Base-by-base conservation (phyloP, 1,140 invertebrate species). In the Araneus ventricosus region DNA sequence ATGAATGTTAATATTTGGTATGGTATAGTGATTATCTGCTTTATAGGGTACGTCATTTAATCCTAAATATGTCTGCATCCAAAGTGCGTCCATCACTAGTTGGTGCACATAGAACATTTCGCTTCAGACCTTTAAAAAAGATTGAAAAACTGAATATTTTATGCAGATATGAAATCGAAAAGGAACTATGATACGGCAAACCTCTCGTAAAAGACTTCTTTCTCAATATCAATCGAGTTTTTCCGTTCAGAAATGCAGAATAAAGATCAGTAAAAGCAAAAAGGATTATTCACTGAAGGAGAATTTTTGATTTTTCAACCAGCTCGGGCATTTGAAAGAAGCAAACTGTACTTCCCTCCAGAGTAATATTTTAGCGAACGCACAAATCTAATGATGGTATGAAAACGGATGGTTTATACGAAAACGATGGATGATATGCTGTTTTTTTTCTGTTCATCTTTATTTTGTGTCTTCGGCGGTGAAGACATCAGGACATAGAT, bases 341-440 rank as follows among this genome's bases (percentile, higher is more conserved):
- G 61, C 8, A 67, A n/a, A n/a, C 8, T n/a, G 10, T 52, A 14
- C 45, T 52, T 52, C 45, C 45, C 45, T 52, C 10, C 2, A 30
- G 27, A 10, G 63, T 27, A 67, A 27, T 67, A 5, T 67, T 67
- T 67, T 67, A 27, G 63, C 63, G 63, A 67, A 27, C 24, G 59
- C 24, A 27, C 27, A 67, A 67, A 67, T 67, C 63, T 27, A 67
- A 67, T 67, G 63, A 67, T n/a, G 63, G 63, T 27, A 67, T 14
- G 63, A 67, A 67, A 67, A 67, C 63, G 63, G 63, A 67, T 67
- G 63, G 63, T 67, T 67, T 67, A n/a, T 67, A 67, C 24, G 24
- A 67, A 67, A 67, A 27, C 63, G 63, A 67, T 8, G 63, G n/a
- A 67, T 67, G 63, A 67, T 67, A n/a, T 27, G 27, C 14, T 67